Evolutionary conservation across 2,113 vertebrate genomes (phyloP).

Genomic region (Oryzias melastigma): DNA sequence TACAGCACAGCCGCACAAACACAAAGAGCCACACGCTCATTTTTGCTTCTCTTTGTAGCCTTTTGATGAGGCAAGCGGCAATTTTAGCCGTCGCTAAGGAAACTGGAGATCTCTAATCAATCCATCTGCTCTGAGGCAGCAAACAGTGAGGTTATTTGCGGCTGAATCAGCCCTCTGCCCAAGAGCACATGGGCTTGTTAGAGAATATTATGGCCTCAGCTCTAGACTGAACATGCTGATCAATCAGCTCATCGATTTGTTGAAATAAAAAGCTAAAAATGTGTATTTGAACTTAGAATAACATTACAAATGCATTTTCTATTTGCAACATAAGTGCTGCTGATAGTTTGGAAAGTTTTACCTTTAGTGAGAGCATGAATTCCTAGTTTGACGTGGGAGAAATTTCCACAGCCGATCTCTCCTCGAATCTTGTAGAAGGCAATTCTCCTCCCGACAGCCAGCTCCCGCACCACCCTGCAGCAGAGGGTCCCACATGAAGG

Average conservation of each 20-base stretch:
- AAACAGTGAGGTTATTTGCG: constrained; percentile 48
- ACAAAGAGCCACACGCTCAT: constrained; percentile 9
- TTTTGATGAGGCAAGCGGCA: constrained; percentile 64
- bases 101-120: constrained; percentile 67
- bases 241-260: constrained; percentile 29
- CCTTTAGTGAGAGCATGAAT: constrained; percentile 96
- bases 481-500: background rate
- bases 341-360: constrained; percentile 49
- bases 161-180: constrained; percentile 53
- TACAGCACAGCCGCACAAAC: background rate
- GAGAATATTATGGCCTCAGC: constrained; percentile 30
- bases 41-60: constrained; percentile 24
- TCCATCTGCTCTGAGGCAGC: constrained; percentile 47
- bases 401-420: constrained; percentile 97
- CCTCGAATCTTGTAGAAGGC: constrained; percentile 94
- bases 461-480: constrained; percentile 86
- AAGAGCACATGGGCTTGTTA: constrained; percentile 34
- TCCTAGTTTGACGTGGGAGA: constrained; percentile 96
- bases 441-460: constrained; percentile 92
- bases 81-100: constrained; percentile 60
- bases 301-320: background rate
- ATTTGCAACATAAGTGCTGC: background rate
- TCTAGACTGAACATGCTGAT: constrained; percentile 32
- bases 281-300: no score
- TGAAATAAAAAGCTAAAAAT: constrained; percentile 9